A percentile compares a stretch with the other conserved stretches of the same genome.
These are phyloP conservation scores for Amphipoea lucens DNA, from an alignment of 2,888 invertebrate species.

Conservation along the genomic window DNA sequence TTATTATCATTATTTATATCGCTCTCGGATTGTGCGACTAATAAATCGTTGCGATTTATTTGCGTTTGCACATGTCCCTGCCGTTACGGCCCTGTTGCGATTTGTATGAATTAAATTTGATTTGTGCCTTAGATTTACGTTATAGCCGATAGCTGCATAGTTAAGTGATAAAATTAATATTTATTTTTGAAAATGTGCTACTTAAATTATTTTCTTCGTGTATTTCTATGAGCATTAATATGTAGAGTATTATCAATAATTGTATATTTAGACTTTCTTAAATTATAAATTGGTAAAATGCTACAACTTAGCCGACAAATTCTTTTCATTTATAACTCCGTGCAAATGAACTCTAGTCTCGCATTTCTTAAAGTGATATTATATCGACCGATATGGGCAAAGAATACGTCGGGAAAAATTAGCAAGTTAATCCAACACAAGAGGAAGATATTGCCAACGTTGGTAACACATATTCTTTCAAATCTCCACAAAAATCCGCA, in stretches of 20 bases:
- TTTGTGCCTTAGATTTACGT: slow-evolving; percentile 59
- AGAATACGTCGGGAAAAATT: neutral
- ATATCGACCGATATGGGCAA: neutral
- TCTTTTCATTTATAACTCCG: neutral
- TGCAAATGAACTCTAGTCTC: neutral
- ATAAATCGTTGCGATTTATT: slow-evolving; percentile 79
- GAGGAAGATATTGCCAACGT: neutral
- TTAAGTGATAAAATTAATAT: slow-evolving; percentile 2
- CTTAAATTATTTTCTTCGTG: neutral
- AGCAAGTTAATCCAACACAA: neutral
- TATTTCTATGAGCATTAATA: neutral
- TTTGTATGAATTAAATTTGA: slow-evolving; percentile 67
- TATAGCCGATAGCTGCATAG: slow-evolving; percentile 41
- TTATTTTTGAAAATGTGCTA: neutral
- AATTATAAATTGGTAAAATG: neutral
- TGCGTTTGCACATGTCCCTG: slow-evolving; percentile 72
- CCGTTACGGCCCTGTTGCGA: slow-evolving; percentile 64
- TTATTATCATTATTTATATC: slow-evolving; percentile 81
- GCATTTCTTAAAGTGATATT: neutral
- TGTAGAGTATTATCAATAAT: neutral
- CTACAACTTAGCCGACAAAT: neutral
- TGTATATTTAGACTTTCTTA: neutral
- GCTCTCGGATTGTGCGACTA: slow-evolving; percentile 67
- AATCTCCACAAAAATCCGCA: neutral
- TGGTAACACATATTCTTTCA: neutral